A percentile compares a stretch with the other conserved stretches of the same genome.
Evolutionary conservation across 1,140 invertebrate genomes (phyloP).

Genomic region (Tetramorium alpestre): DNA sequence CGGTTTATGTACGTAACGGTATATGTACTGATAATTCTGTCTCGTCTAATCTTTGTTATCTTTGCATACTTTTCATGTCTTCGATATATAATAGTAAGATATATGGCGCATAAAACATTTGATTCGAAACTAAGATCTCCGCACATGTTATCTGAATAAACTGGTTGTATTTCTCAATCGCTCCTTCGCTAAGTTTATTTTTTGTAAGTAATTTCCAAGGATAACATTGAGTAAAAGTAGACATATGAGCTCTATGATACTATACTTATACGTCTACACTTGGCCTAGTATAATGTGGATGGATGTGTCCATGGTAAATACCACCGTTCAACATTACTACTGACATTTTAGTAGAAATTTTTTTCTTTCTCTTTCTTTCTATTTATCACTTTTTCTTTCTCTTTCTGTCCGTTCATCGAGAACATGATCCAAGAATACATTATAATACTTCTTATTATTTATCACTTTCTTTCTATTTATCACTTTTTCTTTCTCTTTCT

Average conservation of each 20-base stretch:
- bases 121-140: conserved; percentile 5
- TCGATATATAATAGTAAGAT: conserved; percentile 8
- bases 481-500: not conserved
- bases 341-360: conserved; percentile 28
- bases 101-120: not conserved
- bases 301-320: conserved; percentile 53
- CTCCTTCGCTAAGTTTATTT: conserved; percentile 35
- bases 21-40: not conserved
- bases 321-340: not conserved
- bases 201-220: conserved; percentile 46
- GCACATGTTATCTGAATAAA: conserved; percentile 42
- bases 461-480: not conserved
- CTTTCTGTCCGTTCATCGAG: not conserved
- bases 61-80: no score
- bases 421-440: conserved; percentile 21
- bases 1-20: not conserved
- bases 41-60: not conserved
- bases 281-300: conserved; percentile 22
- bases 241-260: conserved; percentile 39
- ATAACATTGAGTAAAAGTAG: conserved; percentile 28
- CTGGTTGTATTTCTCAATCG: conserved; percentile 6
- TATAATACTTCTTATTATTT: not conserved
- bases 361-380: not conserved
- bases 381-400: not conserved
- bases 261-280: conserved; percentile 31